Base-by-base conservation (phyloP, 2,113 vertebrate genomes). In the Lasiurus borealis region DNA sequence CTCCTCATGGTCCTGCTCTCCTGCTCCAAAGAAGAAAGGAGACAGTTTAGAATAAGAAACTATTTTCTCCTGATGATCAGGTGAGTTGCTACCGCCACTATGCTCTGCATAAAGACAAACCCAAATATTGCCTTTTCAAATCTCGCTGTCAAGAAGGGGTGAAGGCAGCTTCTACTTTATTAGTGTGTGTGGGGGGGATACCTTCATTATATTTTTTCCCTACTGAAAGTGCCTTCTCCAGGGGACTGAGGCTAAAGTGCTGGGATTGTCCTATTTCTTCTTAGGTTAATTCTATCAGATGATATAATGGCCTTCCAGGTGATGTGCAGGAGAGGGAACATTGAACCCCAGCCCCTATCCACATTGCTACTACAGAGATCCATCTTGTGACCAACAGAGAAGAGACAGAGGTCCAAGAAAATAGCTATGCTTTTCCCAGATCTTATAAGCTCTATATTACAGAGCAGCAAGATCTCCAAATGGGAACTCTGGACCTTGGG, bases 351-450 rank as follows among this genome's bases (percentile, higher is more conserved):
- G 14, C 0, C 31, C 1, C 46, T 5, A 48, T 16, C 23, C 23
- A 1, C 18, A 57, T 14, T 15, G 15, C 40, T 3, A n/a, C 9
- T 10, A 2, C 18, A 23, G 0, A 64, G 44, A 87, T 1, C 12
- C 15, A 48, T 15, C 2, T 0, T 36, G 31, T 21, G 31, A 15
- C 23, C 25, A 77, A 29, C 6, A 72, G 8, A 54, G 77, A 59
- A 59, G 57, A 59, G 9, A 25, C 57, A 59, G 3, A 4, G 9
- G 8, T 59, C 23, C 23, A 59, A 25, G 21, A 59, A 16, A 84
- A 16, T 2, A 19, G 11, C n/a, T 29, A 8, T 83, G 29, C 40
- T 13, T 5, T 4, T 29, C 19, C 36, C 16, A 59, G 14, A 57
- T 82, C 75, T 48, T 46, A 44, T 93, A 97, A 64, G 2, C 12